Evolutionary conservation across 2,888 invertebrate species (phyloP), one percentile per base, ranked within the genome.

Genomic region (Drosophila mettleri): DNA sequence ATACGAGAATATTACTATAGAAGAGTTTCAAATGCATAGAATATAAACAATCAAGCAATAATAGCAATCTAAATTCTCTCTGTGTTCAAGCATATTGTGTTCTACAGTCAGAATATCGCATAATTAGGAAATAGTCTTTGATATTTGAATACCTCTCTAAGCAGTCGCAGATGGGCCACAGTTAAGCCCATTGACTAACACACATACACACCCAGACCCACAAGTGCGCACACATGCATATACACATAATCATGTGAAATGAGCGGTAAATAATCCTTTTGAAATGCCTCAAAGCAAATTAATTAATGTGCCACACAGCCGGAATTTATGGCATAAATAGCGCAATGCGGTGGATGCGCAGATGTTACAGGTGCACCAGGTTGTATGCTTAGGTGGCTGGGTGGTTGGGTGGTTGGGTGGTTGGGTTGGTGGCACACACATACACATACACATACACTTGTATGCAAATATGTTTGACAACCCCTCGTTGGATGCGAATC

Each of bases 251-350:
- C 33, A 67, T 69, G 61, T 81, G 77, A 80, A 83, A 78, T 89
- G 82, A 80, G 86, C 76, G 78, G 90, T 87, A 84, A 86, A 87
- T 90, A 90, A 90, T 90, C 90, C 91, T 90, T 91, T 84, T 88
- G 80, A 87, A 90, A 89, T 90, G 84, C 76, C 75, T 77, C 75
- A 83, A 89, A 84, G 80, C 79, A 91, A 90, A 90, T 90, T 90
- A 90, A 90, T 90, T 90, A 91, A 91, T 89, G 85, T 90, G 90
- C 90, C 90, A 86, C 90, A 89, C 90, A 89, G 90, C 76, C 89
- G 81, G 85, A 88, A 91, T 90, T 91, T 90, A 91, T 91, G 90
- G 82, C 82, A 75, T 77, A 78, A 80, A 86, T 72, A 65, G 86
- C 69, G 34, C 39, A 63, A n/a, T 57, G 58, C 38, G 49, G 39